Conservation (phyloP, 2,113 vertebrate species). For the Sturnus vulgaris region DNA sequence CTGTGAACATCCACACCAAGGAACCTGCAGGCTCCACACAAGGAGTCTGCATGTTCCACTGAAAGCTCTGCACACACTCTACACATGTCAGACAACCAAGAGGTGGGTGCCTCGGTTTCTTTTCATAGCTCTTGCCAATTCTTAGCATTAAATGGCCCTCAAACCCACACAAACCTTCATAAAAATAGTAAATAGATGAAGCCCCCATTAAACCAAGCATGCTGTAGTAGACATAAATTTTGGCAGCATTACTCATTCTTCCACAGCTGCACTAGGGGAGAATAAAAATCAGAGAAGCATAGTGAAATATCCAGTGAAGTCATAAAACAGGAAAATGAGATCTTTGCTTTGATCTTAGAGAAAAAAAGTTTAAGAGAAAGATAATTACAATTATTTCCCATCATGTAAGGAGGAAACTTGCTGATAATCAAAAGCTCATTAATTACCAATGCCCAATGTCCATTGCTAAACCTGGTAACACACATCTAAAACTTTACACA, state of each 20-base stretch:
- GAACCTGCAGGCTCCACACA: fast-evolving
- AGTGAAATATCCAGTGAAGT: neutral
- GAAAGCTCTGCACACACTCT: neutral
- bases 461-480: neutral
- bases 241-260: neutral
- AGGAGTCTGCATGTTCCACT: fast-evolving
- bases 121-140: neutral
- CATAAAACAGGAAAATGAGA: neutral
- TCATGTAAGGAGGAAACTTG: neutral
- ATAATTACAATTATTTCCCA: neutral
- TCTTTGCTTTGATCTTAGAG: neutral
- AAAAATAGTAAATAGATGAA: neutral
- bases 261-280: neutral
- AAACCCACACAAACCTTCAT: neutral
- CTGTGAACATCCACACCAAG: neutral
- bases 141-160: neutral
- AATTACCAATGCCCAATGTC: neutral
- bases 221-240: neutral
- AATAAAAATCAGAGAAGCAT: neutral
- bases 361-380: neutral
- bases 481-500: neutral
- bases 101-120: neutral
- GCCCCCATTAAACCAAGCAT: neutral
- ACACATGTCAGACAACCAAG: fast-evolving
- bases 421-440: neutral